These are phyloP conservation scores for Hemiprocne comata DNA, from an alignment of 2,113 vertebrate species.

Conservation along the genomic window DNA sequence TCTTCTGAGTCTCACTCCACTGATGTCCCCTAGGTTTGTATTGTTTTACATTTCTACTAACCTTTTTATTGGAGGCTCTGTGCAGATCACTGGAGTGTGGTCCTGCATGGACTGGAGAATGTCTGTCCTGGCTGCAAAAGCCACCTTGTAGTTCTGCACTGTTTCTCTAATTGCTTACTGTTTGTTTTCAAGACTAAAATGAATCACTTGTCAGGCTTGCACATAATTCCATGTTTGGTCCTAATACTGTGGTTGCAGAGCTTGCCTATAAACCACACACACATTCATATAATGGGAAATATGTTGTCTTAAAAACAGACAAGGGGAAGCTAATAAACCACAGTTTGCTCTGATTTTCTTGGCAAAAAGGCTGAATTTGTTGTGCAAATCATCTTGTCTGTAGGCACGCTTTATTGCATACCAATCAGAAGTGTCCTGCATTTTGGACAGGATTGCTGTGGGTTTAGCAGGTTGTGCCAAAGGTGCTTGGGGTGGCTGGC, in stretches of 20 bases:
- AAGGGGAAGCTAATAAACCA: background rate
- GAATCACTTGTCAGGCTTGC: background rate
- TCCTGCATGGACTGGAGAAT: background rate
- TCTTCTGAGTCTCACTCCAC: background rate
- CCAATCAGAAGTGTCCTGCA: fast-evolving
- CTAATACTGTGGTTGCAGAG: background rate
- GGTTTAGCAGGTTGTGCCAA: background rate
- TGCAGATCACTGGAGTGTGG: fast-evolving
- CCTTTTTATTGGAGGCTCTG: background rate
- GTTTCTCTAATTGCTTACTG: background rate
- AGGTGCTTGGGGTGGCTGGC: fast-evolving
- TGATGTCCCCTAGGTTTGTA: background rate
- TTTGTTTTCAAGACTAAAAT: background rate
- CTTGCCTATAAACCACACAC: background rate
- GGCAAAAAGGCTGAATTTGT: background rate
- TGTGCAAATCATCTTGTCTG: background rate
- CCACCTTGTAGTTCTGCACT: background rate
- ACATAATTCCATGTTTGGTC: background rate
- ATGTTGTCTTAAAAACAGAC: background rate
- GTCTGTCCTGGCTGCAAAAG: background rate
- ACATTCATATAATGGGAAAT: background rate
- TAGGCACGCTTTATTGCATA: background rate
- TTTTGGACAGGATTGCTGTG: background rate
- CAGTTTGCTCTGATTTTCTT: background rate
- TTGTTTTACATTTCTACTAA: background rate